Evolutionary conservation across 1,140 invertebrate species (phyloP).

Genomic region (Liolophura sinensis): DNA sequence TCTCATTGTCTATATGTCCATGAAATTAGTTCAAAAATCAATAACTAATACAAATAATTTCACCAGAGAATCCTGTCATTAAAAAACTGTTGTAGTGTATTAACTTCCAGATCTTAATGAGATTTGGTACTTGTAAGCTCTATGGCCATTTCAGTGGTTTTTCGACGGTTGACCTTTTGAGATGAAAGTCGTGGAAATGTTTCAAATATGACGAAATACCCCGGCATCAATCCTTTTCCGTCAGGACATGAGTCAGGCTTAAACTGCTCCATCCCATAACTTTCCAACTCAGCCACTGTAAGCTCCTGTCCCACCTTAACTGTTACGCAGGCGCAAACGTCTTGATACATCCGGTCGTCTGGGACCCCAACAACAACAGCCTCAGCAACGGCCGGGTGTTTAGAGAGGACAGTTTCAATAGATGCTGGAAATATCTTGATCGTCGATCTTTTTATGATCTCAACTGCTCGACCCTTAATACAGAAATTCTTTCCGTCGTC

Average conservation of each 20-base stretch:
- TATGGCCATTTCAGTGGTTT: neutral
- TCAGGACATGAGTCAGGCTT: neutral
- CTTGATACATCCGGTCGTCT: slow-evolving; percentile 2
- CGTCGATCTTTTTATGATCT: neutral
- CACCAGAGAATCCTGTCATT: too few species aligned
- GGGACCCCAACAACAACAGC: slow-evolving; percentile 6
- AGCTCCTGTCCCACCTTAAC: neutral
- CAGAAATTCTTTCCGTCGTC: neutral
- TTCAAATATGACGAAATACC: slow-evolving; percentile 1
- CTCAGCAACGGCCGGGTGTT: slow-evolving; percentile 3
- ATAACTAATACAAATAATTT: too few species aligned
- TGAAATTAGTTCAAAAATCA: too few species aligned
- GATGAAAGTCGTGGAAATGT: neutral
- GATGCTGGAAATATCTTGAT: neutral
- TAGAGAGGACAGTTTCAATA: neutral
- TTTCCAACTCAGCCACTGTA: neutral
- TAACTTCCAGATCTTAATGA: too few species aligned
- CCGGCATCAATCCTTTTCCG: neutral
- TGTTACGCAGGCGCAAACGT: slow-evolving; percentile 5
- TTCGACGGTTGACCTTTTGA: neutral
- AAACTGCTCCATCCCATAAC: neutral
- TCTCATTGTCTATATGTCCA: too few species aligned
- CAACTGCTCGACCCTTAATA: neutral
- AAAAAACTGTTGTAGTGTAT: too few species aligned
- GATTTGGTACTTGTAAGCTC: neutral